Evolutionary conservation across 2,888 invertebrate species (phyloP).

Genomic region (Autographa gamma): DNA sequence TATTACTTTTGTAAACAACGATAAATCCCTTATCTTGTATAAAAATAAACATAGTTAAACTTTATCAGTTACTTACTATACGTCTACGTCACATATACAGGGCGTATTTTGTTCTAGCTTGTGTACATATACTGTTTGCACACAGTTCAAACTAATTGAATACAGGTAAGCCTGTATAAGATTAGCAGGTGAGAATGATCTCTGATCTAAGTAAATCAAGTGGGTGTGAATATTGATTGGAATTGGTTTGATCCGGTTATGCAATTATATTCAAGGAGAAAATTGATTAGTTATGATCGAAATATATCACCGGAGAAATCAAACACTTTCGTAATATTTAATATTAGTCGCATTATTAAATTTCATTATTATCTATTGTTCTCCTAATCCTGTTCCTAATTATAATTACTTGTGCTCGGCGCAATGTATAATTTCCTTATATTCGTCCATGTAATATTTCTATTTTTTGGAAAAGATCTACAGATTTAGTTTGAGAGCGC

Average conservation of each 20-base stretch:
- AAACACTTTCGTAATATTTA: no score
- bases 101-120: background rate
- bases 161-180: background rate
- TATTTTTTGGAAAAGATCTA: no score
- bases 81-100: background rate
- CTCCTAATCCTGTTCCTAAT: no score
- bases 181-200: background rate
- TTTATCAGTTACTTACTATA: background rate
- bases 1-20: background rate
- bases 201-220: background rate
- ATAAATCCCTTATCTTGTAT: background rate
- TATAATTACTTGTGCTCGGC: no score
- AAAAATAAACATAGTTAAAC: background rate
- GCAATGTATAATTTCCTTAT: no score
- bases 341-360: no score
- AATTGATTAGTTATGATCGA: no score
- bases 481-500: no score
- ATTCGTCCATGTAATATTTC: no score
- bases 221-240: background rate
- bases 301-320: no score
- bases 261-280: background rate
- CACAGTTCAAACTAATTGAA: slow-evolving; percentile 1
- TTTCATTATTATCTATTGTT: no score
- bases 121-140: background rate
- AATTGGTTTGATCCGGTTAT: background rate